Evolutionary conservation across 1,140 invertebrate genomes (phyloP), one percentile per base, ranked within the genome.

Genomic region (Propsilocerus akamusi): DNA sequence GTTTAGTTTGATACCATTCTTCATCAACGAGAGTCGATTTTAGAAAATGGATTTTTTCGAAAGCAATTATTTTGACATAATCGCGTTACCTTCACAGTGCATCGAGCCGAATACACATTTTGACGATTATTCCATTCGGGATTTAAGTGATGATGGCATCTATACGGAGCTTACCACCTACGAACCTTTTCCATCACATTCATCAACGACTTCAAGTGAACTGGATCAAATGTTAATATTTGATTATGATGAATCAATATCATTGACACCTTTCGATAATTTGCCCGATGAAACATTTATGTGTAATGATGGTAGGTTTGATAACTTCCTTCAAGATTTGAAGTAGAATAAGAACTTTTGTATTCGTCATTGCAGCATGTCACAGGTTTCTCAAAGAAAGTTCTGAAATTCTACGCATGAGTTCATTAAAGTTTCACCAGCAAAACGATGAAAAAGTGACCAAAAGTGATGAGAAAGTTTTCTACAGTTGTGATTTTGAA

Each of bases 401-500:
- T 37, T 37, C 32, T 11, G 32, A 37, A 37, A 37, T 37, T 37
- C 20, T 37, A 17, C 32, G 32, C 14, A 17, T 37, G 7, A 37
- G 20, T 37, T 37, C 32, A 37, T 37, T 37, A 37, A 37, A 37
- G 20, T 17, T 37, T 37, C 32, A 37, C 3, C 32, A 37, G 32
- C 32, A 37, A 14, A 17, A 37, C 20, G 32, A 37, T 37, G 32
- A 14, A 17, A 17, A 37, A 37, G 32, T n/a, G 2, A 7, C 7
- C 2, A 37, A 37, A 17, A 17, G 12, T 37, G 20, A 22, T 25
- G 57, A 65, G 22, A 59, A 72, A 14, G 64, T 68, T 48, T 65
- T 68, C 4, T 78, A 74, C 56, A 64, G 71, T 4, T 80, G 77
- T 63, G 73, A 74, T 4, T 73, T 74, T 28, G 61, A 64, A 17